These are phyloP conservation scores for Diploscapter pachys DNA, from an alignment of 1,140 invertebrate species.

Conservation along the genomic window DNA sequence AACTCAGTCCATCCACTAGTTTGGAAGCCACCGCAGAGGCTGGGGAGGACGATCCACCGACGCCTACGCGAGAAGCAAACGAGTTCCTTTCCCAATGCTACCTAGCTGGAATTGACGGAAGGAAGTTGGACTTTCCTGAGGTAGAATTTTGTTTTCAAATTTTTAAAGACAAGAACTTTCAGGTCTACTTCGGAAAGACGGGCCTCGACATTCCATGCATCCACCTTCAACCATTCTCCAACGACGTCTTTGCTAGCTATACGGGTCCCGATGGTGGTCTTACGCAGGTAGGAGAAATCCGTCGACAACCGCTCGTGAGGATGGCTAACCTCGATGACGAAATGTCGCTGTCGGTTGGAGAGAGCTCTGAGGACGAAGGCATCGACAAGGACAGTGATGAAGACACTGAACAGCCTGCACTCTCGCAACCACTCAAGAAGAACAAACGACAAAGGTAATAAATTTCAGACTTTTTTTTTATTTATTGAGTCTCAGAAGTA, in stretches of 20 bases:
- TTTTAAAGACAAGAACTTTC: not conserved
- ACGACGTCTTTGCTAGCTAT: slow-evolving; percentile 67
- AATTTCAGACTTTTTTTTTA: not conserved
- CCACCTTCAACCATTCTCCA: slow-evolving; percentile 44
- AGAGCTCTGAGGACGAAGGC: slow-evolving; percentile 43
- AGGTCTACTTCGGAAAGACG: slow-evolving; percentile 54
- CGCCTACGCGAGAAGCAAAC: slow-evolving; percentile 16
- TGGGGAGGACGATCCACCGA: slow-evolving; percentile 23
- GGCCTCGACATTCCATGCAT: slow-evolving; percentile 55
- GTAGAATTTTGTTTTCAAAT: not conserved
- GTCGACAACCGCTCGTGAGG: slow-evolving; percentile 45
- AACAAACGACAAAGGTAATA: slow-evolving; percentile 3
- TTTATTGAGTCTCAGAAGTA: slow-evolving; percentile 3
- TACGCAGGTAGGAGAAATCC: slow-evolving; percentile 66
- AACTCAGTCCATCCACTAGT: slow-evolving; percentile 43
- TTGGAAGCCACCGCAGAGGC: slow-evolving; percentile 12
- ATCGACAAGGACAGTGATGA: slow-evolving; percentile 15
- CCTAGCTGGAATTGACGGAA: slow-evolving; percentile 23
- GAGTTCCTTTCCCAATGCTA: slow-evolving; percentile 14
- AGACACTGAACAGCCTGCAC: slow-evolving; percentile 13
- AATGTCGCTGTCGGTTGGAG: slow-evolving; percentile 48
- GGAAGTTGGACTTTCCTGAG: slow-evolving; percentile 27
- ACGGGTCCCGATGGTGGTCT: slow-evolving; percentile 76
- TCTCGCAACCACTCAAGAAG: slow-evolving; percentile 22
- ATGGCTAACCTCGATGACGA: slow-evolving; percentile 59